Conservation (phyloP, 2,113 vertebrate genomes). For the Leptocoma aspasia region DNA sequence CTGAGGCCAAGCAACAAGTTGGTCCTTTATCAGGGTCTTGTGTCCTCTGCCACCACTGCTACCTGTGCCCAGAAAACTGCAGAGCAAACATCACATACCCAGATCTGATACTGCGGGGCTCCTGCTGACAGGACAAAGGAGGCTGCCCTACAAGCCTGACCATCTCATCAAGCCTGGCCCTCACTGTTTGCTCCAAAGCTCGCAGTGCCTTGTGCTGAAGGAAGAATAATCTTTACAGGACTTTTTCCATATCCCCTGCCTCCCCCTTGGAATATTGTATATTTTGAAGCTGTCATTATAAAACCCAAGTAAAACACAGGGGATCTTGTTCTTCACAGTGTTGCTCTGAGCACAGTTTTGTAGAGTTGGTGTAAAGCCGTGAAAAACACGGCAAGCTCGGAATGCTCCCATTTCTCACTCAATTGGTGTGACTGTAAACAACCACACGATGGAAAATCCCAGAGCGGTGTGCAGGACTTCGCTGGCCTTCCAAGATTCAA, state of each 20-base stretch:
- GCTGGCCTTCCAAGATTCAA: neutral
- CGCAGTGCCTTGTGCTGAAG: fast-evolving
- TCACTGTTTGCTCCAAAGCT: neutral
- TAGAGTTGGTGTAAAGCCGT: neutral
- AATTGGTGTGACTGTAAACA: conserved; percentile 13
- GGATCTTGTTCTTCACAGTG: neutral
- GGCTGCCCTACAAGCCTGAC: neutral
- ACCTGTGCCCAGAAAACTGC: neutral
- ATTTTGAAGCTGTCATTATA: neutral
- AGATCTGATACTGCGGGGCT: neutral
- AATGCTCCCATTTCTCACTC: neutral
- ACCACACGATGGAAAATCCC: conserved; percentile 18
- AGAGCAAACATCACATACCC: fast-evolving
- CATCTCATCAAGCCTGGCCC: neutral
- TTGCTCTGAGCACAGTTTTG: neutral
- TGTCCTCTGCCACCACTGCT: neutral
- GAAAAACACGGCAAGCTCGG: neutral
- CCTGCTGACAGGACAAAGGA: neutral
- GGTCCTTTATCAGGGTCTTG: neutral
- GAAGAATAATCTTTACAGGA: neutral
- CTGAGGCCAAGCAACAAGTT: neutral
- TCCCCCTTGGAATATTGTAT: neutral
- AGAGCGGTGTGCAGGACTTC: neutral
- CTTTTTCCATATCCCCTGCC: neutral
- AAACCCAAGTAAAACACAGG: neutral